Conservation (phyloP, 2,113 vertebrate genomes). For the Pantherophis guttatus region DNA sequence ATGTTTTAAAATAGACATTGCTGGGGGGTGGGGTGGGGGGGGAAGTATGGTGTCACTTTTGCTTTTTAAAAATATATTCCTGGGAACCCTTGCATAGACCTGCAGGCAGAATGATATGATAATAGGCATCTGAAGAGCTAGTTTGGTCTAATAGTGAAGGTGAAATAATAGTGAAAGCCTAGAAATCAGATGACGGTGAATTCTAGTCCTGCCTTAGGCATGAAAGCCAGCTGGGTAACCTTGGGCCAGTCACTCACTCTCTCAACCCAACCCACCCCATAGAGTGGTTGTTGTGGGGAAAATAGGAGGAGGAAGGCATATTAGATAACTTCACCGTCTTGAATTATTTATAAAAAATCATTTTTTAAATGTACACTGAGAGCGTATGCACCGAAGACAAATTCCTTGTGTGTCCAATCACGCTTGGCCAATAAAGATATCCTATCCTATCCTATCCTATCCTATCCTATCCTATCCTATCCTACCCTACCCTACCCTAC, state of each 20-base stretch:
- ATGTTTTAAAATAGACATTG: not conserved
- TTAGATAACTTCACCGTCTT: not conserved
- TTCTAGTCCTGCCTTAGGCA: not conserved
- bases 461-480: no score
- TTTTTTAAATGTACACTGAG: no score
- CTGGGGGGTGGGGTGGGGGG: no score
- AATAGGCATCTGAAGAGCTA: not conserved
- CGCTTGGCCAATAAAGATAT: no score
- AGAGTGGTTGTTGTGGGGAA: not conserved
- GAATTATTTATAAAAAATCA: not conserved
- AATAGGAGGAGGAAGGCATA: not conserved
- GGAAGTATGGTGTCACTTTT: not conserved
- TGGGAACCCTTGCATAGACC: not conserved
- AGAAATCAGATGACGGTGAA: not conserved
- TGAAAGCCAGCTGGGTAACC: not conserved
- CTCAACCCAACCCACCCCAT: not conserved
- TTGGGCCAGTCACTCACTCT: not conserved
- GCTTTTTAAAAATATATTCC: not conserved
- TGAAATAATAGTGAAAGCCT: not conserved
- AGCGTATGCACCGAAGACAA: no score
- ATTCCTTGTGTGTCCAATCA: no score
- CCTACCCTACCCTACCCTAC: no score
- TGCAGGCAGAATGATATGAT: not conserved
- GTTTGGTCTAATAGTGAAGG: not conserved
- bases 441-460: no score